Base-by-base conservation (phyloP, 2,888 invertebrate genomes). In the Nemapogon koenigi region DNA sequence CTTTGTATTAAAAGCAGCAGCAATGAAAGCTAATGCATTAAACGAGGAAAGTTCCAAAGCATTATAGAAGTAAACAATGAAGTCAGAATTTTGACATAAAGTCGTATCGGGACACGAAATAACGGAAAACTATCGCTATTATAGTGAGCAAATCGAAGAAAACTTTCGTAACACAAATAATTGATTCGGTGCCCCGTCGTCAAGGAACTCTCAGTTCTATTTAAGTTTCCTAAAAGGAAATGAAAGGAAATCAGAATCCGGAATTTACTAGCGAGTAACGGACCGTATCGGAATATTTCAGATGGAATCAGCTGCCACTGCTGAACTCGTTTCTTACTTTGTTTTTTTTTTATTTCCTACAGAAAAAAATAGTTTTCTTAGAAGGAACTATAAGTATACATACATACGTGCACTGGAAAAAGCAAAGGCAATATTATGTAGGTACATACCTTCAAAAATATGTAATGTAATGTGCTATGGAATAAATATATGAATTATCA, bases 221-320 rank as follows among this genome's bases (percentile, higher is more conserved):
- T 75, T 72, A 73, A 76, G 76, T 76, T 76, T 75, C 73, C 72
- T 72, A 62, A 75, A 66, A 73, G 76, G 76, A 76, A 76, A 76
- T 76, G 73, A 75, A 73, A 73, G 75, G 76, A 76, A 76, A 76
- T 76, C 73, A 72, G 64, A 61, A 52, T 16, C 57, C 60, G 55
- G 61, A 68, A 63, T 64, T 60, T 60, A 53, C 59, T 50, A 64
- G 63, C 63, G 67, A 69, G 71, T 71, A 71, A 70, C 71, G 66
- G 60, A 67, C 70, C 67, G 69, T 70, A 71, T 67, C 69, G 65
- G 62, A 63, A 64, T 71, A 70, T 13, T 15, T 10, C n/a, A n/a
- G n/a, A n/a, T n/a, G n/a, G n/a, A n/a, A n/a, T n/a, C n/a, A n/a
- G 28, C 22, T 27, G 14, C 28, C 28, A n/a, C 11, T 4, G n/a